Percentiles rank a stretch among this genome's conserved stretches.
Evolutionary conservation across 2,888 invertebrate genomes (phyloP).

Genomic region (Oligia strigilis): DNA sequence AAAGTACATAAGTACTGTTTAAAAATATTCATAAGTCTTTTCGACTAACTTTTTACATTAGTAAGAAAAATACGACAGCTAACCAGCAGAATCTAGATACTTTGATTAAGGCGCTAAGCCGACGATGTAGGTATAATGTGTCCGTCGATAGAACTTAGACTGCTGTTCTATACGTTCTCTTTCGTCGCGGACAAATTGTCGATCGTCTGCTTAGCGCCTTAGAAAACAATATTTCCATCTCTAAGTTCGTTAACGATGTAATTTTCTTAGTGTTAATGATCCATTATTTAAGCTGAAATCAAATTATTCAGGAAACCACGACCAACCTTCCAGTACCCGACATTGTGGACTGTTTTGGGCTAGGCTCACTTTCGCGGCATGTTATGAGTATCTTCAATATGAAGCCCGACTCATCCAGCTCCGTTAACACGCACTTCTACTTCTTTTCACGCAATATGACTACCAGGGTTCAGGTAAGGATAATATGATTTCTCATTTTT

Average conservation of each 20-base stretch:
- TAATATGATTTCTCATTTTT: neutral
- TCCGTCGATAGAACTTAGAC: neutral
- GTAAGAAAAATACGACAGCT: neutral
- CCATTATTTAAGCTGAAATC: neutral
- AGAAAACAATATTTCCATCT: neutral
- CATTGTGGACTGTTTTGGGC: slow-evolving; percentile 89
- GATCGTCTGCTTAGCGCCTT: neutral
- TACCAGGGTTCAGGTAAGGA: slow-evolving; percentile 82
- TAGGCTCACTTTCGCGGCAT: slow-evolving; percentile 81
- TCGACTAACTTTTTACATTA: neutral
- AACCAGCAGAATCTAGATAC: neutral
- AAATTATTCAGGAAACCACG: slow-evolving; percentile 51
- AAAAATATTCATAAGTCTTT: neutral
- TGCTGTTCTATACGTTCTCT: neutral
- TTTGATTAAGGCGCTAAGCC: too few species aligned
- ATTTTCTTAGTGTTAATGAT: neutral
- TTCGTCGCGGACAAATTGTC: neutral
- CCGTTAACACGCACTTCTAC: slow-evolving; percentile 88
- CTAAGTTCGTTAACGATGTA: neutral
- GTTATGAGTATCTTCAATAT: slow-evolving; percentile 86
- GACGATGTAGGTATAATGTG: neutral
- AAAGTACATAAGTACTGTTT: neutral
- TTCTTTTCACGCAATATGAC: slow-evolving; percentile 84
- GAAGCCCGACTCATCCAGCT: slow-evolving; percentile 81
- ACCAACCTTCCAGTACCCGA: slow-evolving; percentile 52